Percentiles rank a stretch among this genome's conserved stretches.
Conservation (phyloP, 2,888 invertebrate species). For the Diachrysia chrysitis region DNA sequence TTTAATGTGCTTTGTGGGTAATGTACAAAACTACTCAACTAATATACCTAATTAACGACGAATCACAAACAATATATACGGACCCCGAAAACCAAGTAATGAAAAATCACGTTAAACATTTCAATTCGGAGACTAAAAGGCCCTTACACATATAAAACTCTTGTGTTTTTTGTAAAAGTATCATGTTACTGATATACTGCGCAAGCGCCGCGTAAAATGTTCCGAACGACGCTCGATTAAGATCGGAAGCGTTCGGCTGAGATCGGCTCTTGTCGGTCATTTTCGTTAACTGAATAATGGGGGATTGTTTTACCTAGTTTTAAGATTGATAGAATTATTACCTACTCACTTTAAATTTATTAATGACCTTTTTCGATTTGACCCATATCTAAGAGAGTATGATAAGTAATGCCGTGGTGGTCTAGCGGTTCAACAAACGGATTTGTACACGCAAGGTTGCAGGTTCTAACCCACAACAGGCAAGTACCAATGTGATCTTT, state of each 20-base stretch:
- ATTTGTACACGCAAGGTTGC: no score
- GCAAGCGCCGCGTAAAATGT: slow-evolving; percentile 57
- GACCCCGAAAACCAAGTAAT: slow-evolving; percentile 50
- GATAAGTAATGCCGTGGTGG: no score
- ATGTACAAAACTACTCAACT: no score
- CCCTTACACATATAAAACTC: slow-evolving; percentile 59
- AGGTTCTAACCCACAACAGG: no score
- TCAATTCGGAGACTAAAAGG: slow-evolving; percentile 66
- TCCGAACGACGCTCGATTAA: slow-evolving; percentile 55
- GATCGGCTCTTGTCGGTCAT: slow-evolving; percentile 45
- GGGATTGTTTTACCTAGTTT: slow-evolving; percentile 19
- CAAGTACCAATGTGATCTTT: no score
- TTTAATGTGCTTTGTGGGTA: no score
- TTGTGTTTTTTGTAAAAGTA: slow-evolving; percentile 58
- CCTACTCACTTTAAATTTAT: no score
- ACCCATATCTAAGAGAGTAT: no score
- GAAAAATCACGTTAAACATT: slow-evolving; percentile 63
- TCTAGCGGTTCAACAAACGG: no score
- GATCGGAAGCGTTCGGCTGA: slow-evolving; percentile 56
- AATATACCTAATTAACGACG: background rate
- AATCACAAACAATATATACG: slow-evolving; percentile 13
- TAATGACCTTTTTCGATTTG: no score
- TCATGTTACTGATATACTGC: slow-evolving; percentile 68
- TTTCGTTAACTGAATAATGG: slow-evolving; percentile 19
- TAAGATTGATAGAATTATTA: no score